These are phyloP conservation scores for Intellagama lesueurii DNA, from an alignment of 2,797 vertebrate genomes.

Conservation along the genomic window DNA sequence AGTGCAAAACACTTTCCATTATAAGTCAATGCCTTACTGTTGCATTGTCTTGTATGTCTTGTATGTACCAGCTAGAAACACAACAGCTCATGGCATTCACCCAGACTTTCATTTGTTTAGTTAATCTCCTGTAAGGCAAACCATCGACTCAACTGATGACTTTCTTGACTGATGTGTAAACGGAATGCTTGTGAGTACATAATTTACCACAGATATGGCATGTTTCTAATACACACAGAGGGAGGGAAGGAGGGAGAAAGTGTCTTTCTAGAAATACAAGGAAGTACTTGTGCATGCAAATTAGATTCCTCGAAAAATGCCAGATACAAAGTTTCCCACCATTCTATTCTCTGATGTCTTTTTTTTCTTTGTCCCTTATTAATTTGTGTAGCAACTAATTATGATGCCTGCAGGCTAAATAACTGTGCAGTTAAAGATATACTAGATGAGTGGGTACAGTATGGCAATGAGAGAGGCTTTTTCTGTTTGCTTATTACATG, in stretches of 20 bases:
- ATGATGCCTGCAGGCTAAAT: conserved; percentile 82
- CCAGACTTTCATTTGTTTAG: conserved; percentile 43
- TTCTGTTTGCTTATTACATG: conserved; percentile 82
- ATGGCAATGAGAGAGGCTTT: conserved; percentile 74
- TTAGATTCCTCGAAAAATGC: conserved; percentile 78
- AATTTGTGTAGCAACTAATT: conserved; percentile 85
- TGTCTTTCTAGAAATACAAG: conserved; percentile 50
- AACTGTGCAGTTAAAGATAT: conserved; percentile 83
- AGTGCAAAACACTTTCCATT: conserved; percentile 11
- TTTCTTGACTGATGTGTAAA: conserved; percentile 48
- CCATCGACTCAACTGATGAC: conserved; percentile 35
- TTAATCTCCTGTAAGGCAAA: conserved; percentile 18
- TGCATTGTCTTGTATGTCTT: conserved; percentile 25
- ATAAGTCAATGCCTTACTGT: conserved; percentile 23
- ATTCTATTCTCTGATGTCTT: conserved; percentile 73
- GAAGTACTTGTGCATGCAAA: conserved; percentile 78
- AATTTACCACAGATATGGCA: background rate
- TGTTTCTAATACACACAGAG: conserved; percentile 25
- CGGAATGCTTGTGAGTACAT: background rate
- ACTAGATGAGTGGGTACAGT: conserved; percentile 77
- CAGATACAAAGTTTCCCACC: conserved; percentile 82
- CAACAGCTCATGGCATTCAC: conserved; percentile 27
- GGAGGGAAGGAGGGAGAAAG: background rate
- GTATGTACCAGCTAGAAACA: conserved; percentile 30
- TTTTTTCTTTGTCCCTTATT: conserved; percentile 79